Evolutionary conservation across 2,888 invertebrate species (phyloP), one percentile per base, ranked within the genome.

Genomic region (Torymus aiolomorphi): DNA sequence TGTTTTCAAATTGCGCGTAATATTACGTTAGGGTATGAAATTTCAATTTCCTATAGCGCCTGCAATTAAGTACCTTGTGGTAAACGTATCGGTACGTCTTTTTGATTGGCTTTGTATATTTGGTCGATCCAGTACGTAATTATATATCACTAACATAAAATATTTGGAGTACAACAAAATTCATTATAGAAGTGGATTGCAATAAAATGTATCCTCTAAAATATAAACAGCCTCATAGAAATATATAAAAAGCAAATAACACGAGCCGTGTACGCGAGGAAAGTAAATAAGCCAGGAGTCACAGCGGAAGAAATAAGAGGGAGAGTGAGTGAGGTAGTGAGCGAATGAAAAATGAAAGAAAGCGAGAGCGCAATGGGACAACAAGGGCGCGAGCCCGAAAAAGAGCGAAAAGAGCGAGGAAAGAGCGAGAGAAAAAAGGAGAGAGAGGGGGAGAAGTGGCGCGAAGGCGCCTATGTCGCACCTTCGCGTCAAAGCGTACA

Each of bases 401-500:
- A 20, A 16, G 31, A 65, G 57, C 18, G 66, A 31, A 31, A 31
- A 31, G 31, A 31, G 31, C 31, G 3, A 2, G 31, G 31, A 31
- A 31, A 67, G 62, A 24, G n/a, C n/a, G 62, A 8, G 24, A 16
- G 20, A 77, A 18, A 13, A 42, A 67, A 56, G 63, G 76, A 52
- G n/a, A 8, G 42, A 81, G 65, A 54, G 11, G 56, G 18, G 13
- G 62, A 54, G 5, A 16, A 31, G 31, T 31, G 31, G 31, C 8
- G 78, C 73, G 82, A 70, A 62, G 42, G 61, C 76, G 66, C 49
- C 73, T 69, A 77, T 71, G 52, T 80, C 82, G 83, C 83, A 83
- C 84, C 83, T 83, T 83, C 83, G 86, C 84, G 86, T 86, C 85
- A 86, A 86, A 86, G 85, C 86, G 86, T 88, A 85, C 87, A 87